Evolutionary conservation across 2,113 vertebrate species (phyloP), one percentile per base, ranked within the genome.

Genomic region (Prionailurus viverrinus): DNA sequence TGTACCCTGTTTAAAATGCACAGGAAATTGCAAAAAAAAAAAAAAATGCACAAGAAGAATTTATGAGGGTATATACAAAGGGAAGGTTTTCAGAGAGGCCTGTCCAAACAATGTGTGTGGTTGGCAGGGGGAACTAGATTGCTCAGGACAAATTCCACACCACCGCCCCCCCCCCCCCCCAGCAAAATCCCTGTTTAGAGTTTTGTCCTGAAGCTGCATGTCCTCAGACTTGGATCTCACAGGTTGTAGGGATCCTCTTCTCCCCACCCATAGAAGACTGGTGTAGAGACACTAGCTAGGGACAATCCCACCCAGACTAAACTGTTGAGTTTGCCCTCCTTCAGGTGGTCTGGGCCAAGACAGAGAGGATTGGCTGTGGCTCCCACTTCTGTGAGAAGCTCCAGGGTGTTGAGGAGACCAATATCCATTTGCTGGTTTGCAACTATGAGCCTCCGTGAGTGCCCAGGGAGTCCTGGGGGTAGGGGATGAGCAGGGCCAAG

Each of bases 361-460:
- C 98, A 0, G 93, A 98, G 3, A 97, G 88, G 71, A 79, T 99
- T 0, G 99, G 99, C 94, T 99, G 99, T 0, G 99, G 98, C 45
- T 93, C 98, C 1, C 98, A 98, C 36, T 99, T 99, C 16, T 99
- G 99, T 13, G 97, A 98, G 95, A 98, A 96, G 65, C 98, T 99
- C 0, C 82, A 98, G 0, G 97, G 97, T 0, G 61, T 98, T 0
- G 97, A 99, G 3, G 98, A 98, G 0, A 97, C 97, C 25, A 97
- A 98, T 76, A 98, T 99, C 97, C 96, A 98, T 6, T 74, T 99
- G 33, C 98, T 99, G 0, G 99, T 99, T 23, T 99, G 99, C 98
- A 99, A 99, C 98, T 99, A 99, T 1, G 97, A 98, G 5, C 99
- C 99, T 0, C 98, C 99, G 99, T 99, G 82, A 99, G 99, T 98